Conservation (phyloP, 2,797 vertebrate genomes). For the Fringilla coelebs region DNA sequence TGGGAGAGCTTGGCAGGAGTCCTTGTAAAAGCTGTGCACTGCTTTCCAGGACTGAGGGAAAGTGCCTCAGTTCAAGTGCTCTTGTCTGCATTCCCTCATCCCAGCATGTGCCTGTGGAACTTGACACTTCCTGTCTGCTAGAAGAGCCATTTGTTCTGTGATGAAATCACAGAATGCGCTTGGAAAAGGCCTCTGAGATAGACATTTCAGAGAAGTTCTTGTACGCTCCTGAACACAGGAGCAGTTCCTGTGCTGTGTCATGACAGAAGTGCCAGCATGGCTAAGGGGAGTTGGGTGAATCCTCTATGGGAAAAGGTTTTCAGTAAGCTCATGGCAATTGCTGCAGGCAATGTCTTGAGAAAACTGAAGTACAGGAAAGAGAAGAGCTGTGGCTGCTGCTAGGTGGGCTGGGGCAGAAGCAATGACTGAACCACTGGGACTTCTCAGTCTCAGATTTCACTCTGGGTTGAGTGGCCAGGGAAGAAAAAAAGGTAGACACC, state of each 20-base stretch:
- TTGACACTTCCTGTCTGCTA: neutral
- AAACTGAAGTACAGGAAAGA: neutral
- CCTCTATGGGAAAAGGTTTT: neutral
- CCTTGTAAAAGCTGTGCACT: neutral
- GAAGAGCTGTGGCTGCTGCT: neutral
- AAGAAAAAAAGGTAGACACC: neutral
- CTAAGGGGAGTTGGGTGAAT: neutral
- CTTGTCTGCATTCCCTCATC: neutral
- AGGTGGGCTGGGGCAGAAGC: neutral
- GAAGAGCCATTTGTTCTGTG: accelerated
- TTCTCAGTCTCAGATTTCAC: neutral
- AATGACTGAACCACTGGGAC: too few relatives aligned
- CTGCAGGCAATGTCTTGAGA: neutral
- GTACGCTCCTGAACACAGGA: too few relatives aligned
- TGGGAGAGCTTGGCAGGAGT: neutral
- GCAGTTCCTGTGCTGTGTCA: neutral
- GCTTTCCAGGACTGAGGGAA: neutral
- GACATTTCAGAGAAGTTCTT: neutral
- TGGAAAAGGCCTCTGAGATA: neutral
- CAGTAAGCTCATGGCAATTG: neutral
- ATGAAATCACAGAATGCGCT: neutral
- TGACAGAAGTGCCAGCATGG: neutral
- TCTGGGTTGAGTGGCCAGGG: neutral
- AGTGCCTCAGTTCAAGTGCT: neutral
- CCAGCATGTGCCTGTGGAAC: neutral